Conservation (phyloP, 2,113 vertebrate species). For the Hydrochoerus hydrochaeris region DNA sequence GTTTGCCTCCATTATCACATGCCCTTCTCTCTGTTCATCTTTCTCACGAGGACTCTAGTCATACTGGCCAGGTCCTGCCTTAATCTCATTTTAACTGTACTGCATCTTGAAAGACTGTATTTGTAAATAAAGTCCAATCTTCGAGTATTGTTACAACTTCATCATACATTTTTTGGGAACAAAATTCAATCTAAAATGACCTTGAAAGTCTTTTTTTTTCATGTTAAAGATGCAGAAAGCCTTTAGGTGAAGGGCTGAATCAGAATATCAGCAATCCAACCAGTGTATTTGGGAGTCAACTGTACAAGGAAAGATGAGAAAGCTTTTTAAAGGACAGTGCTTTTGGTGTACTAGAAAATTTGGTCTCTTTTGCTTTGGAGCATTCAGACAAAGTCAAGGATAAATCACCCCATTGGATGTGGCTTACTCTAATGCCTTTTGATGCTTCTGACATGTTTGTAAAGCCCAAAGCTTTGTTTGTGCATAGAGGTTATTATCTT, state of each 20-base stretch:
- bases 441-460: constrained; percentile 77
- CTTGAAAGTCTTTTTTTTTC: not conserved
- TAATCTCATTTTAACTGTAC: not conserved
- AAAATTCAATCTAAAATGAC: not conserved
- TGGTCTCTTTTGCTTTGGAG: constrained; percentile 46
- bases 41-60: not conserved
- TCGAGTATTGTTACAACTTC: not conserved
- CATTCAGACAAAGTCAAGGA: constrained; percentile 68
- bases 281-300: constrained; percentile 54
- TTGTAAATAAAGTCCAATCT: not conserved
- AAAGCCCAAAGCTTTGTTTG: constrained; percentile 72
- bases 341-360: constrained; percentile 61
- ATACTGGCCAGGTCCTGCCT: not conserved
- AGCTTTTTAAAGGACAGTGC: constrained; percentile 57
- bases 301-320: constrained; percentile 48
- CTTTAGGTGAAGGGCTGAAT: not conserved
- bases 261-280: constrained; percentile 17
- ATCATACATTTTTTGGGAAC: not conserved
- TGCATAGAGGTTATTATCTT: constrained; percentile 75
- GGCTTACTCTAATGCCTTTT: constrained; percentile 77
- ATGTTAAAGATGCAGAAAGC: not conserved
- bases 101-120: not conserved
- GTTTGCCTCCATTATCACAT: not conserved
- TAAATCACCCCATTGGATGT: constrained; percentile 61
- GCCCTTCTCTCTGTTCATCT: not conserved